phyloP scores from a whole-genome alignment of 2,113 vertebrate genomes.

The Pheucticus melanocephalus region DNA sequence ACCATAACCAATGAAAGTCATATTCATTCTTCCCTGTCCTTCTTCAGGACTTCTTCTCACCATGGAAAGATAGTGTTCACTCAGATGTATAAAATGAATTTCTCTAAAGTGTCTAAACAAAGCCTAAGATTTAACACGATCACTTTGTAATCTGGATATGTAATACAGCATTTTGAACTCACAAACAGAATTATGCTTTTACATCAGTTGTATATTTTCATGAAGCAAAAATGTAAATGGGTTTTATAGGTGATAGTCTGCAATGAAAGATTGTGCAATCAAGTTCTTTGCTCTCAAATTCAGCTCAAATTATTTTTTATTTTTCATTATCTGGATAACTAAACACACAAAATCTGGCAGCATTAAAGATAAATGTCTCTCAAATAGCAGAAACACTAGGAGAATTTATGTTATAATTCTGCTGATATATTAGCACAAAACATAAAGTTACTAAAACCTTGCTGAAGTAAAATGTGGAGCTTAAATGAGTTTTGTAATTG shows the following conservation, averaged over 20 bases:
- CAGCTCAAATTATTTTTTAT: neutral
- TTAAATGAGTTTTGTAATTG: neutral
- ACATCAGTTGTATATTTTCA: neutral
- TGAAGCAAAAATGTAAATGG: neutral
- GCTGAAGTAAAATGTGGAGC: neutral
- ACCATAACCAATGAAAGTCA: neutral
- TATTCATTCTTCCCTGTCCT: neutral
- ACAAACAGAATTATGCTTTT: neutral
- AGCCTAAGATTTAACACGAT: neutral
- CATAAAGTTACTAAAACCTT: neutral
- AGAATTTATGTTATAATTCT: neutral
- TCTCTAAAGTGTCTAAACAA: neutral
- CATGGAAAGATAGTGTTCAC: neutral
- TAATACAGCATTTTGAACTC: neutral
- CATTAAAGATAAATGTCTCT: neutral
- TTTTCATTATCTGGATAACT: neutral
- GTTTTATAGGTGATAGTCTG: neutral
- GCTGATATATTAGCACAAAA: neutral
- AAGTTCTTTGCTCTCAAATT: neutral
- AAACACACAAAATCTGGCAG: neutral
- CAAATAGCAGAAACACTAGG: neutral
- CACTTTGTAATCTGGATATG: neutral
- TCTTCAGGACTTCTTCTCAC: neutral
- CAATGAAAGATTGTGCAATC: neutral
- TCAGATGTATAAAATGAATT: neutral